Conservation (phyloP, 2,113 vertebrate genomes). For the Lophochroa leadbeateri region DNA sequence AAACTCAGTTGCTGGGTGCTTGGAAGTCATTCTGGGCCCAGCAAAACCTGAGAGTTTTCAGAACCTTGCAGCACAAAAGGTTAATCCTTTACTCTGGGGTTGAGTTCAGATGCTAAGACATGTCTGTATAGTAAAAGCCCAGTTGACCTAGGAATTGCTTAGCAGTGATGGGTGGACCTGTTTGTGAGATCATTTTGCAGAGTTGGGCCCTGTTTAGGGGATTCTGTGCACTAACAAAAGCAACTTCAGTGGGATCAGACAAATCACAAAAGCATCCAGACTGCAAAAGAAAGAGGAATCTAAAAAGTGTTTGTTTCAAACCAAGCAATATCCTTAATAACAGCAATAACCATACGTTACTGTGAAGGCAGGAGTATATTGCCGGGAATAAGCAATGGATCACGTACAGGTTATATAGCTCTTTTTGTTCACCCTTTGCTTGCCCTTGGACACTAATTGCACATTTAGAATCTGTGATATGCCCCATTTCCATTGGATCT, state of each 20-base stretch:
- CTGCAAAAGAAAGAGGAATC: background rate
- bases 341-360: background rate
- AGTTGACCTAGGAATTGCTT: background rate
- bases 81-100: background rate
- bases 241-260: background rate
- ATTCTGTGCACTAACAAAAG: background rate
- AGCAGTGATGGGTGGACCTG: background rate
- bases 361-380: background rate
- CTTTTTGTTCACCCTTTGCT: background rate
- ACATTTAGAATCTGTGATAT: background rate
- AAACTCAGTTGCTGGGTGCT: background rate
- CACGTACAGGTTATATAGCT: background rate
- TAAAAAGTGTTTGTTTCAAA: background rate
- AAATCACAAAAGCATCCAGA: background rate
- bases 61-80: background rate
- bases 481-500: background rate
- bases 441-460: background rate
- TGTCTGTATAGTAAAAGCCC: accelerated
- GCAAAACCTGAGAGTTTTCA: background rate
- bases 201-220: background rate
- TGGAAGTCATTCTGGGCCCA: background rate
- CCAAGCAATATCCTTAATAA: background rate
- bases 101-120: background rate
- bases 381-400: background rate
- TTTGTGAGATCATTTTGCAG: background rate